Base-by-base conservation (phyloP, 1,140 invertebrate species). In the Philopotamus ludificatus region DNA sequence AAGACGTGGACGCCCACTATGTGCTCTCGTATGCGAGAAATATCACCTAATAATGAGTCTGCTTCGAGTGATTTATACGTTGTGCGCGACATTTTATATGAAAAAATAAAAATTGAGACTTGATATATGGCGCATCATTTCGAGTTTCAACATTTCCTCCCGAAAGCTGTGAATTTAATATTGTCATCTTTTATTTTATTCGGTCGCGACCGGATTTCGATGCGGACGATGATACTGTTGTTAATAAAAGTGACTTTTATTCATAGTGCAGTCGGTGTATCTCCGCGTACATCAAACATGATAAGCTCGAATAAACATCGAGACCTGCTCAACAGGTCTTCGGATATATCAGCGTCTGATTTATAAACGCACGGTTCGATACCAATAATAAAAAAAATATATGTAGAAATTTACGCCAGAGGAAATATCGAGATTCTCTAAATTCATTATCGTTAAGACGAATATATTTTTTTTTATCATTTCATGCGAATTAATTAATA, bases 21-120 rank as follows among this genome's bases (percentile, higher is more conserved):
- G 45, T 28, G 42, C 44, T 22, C n/a, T 42, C 34, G 50, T 20
- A 23, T 21, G 64, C 53, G 68, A 70, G 63, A 70, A 58, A 68
- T 68, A 70, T 70, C 68, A 51, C 68, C 68, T 63, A 70, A 70
- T 70, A 70, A 70, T 70, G 68, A 70, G 60, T 64, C 61, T 53
- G 63, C 34, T 53, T 54, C 53, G 54, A 62, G 51, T 70, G 68
- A 70, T 70, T 70, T 70, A 70, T 70, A 45, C 47, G 51, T 21
- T 57, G 54, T 66, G 63, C 58, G 68, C 64, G 68, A 70, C 68
- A 66, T 58, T 68, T 68, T 57, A 63, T 63, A 68, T 51, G 22
- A 51, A 68, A 68, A 68, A 50, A 51, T 53, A 60, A 68, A 68
- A 68, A 64, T 47, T 64, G 62, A 64, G 55, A 53, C 44, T 16